Conservation (phyloP, 2,113 vertebrate genomes). For the Gallinago paraguaiae region DNA sequence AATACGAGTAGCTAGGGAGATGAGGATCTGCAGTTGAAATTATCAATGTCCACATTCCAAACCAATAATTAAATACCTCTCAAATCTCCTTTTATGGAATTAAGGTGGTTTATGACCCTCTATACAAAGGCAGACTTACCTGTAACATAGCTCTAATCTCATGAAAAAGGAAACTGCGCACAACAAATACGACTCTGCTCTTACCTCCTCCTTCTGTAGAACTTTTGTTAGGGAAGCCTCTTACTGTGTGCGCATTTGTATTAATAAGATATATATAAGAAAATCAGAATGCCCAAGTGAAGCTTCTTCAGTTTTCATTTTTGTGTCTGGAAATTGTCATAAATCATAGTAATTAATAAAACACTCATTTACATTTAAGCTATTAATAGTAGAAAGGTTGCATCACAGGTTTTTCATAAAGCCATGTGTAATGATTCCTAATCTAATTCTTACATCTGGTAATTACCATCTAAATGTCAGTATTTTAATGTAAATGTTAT, state of each 20-base stretch:
- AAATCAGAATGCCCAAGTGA: background rate
- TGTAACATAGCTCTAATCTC: background rate
- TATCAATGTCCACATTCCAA: background rate
- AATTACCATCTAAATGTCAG: constrained; percentile 15
- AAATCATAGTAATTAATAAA: background rate
- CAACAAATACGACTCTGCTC: background rate
- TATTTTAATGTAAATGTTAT: constrained; percentile 4
- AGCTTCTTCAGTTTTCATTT: background rate
- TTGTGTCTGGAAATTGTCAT: background rate
- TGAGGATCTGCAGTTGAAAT: background rate
- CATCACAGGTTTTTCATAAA: constrained; percentile 6
- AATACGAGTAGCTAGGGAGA: background rate
- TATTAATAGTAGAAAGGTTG: background rate
- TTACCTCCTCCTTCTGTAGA: background rate
- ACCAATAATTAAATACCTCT: background rate
- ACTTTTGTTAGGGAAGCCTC: background rate
- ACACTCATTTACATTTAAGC: background rate
- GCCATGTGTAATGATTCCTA: background rate
- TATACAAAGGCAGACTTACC: background rate
- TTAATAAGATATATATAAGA: background rate
- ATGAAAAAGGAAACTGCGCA: background rate
- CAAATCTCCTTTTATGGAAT: background rate
- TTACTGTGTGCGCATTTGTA: background rate
- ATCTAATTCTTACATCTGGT: constrained; percentile 1
- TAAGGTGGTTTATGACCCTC: background rate